Percentiles rank a stretch among this genome's conserved stretches.
Conservation (phyloP, 2,888 invertebrate genomes). For the Papilio demoleus region DNA sequence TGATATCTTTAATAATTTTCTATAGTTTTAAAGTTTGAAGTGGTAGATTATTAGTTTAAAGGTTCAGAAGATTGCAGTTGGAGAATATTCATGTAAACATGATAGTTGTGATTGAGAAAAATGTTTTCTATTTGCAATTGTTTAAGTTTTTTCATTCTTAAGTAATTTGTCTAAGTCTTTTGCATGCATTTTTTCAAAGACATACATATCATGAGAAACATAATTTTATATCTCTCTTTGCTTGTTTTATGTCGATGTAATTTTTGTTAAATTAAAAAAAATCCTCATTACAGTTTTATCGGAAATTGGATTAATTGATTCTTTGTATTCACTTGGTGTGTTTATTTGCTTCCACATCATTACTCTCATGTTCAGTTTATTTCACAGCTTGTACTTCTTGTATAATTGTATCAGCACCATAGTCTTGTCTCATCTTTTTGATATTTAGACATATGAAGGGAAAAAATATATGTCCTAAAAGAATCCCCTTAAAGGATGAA, state of each 20-base stretch:
- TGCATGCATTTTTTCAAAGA: constrained; percentile 17
- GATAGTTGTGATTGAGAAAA: neutral
- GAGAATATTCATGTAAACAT: neutral
- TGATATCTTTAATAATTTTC: constrained; percentile 43
- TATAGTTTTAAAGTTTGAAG: neutral
- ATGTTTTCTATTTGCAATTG: neutral
- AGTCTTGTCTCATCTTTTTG: constrained; percentile 24
- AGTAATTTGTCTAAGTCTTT: neutral
- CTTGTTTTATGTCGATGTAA: neutral
- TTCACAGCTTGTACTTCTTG: neutral
- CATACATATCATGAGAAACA: neutral
- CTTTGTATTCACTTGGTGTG: neutral
- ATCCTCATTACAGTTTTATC: neutral
- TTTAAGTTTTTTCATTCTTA: too few relatives aligned
- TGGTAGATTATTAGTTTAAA: neutral
- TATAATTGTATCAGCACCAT: constrained; percentile 35
- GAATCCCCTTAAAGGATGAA: too few relatives aligned
- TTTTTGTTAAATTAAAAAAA: neutral
- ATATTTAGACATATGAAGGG: neutral
- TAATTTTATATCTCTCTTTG: constrained; percentile 2
- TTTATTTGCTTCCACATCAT: constrained; percentile 13
- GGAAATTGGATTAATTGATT: neutral
- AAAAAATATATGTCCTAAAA: neutral
- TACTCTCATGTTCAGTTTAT: neutral
- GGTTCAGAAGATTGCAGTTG: neutral